A percentile compares a stretch with the other conserved stretches of the same genome.
These are phyloP conservation scores for Julus scanicus DNA, from an alignment of 2,888 invertebrate species.

Conservation along the genomic window DNA sequence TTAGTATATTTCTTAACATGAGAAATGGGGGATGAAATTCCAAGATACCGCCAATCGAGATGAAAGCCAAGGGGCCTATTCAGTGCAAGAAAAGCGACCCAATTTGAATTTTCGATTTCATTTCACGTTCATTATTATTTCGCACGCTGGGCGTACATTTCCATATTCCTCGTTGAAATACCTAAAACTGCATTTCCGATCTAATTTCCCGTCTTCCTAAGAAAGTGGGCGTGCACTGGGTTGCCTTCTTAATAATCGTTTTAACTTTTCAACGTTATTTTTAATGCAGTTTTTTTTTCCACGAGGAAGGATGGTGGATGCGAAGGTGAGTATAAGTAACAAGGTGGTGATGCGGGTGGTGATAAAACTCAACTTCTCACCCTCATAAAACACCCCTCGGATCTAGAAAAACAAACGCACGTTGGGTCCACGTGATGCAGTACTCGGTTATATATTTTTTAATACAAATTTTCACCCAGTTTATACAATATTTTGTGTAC, in stretches of 20 bases:
- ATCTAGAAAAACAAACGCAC: conserved; percentile 40
- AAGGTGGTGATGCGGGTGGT: not conserved
- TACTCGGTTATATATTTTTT: not conserved
- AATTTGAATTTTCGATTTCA: conserved; percentile 29
- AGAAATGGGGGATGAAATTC: not conserved
- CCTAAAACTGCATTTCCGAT: conserved; percentile 45
- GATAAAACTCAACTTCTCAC: not conserved
- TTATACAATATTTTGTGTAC: not conserved
- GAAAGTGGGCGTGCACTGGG: conserved; percentile 31
- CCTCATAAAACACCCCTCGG: not conserved
- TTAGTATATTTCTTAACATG: not conserved
- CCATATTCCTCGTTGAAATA: conserved; percentile 25
- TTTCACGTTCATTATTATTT: not conserved
- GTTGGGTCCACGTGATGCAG: not conserved
- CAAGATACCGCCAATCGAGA: not conserved
- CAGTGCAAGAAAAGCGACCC: not conserved
- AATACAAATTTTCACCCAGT: not conserved
- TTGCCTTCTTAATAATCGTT: conserved; percentile 15
- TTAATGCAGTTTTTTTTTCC: conserved; percentile 34
- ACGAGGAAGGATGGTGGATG: not conserved
- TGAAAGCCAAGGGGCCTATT: not conserved
- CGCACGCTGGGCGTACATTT: conserved; percentile 8
- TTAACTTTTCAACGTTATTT: conserved; percentile 22
- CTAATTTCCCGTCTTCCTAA: conserved; percentile 34
- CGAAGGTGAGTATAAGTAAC: not conserved